Evolutionary conservation across 1,140 invertebrate species (phyloP), one percentile per base, ranked within the genome.

Genomic region (Rhagoletis zephyria): DNA sequence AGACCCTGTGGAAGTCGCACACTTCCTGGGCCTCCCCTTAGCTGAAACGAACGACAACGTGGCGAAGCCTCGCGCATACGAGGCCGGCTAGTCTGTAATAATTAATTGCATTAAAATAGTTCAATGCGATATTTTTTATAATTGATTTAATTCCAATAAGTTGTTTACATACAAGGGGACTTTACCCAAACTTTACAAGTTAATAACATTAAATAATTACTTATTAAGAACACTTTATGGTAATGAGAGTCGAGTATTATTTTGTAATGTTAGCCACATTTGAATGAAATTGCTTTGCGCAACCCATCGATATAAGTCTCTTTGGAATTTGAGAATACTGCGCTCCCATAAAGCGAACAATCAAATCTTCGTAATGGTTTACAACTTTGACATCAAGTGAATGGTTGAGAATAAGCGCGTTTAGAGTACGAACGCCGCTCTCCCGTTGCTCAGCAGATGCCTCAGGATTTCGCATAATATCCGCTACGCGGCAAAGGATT

Each of bases 401-500:
- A 65, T 88, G 81, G 48, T 88, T 87, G 1, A 88, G 56, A 4
- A 88, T 40, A 4, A 59, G 59, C 3, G 51, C 70, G 51, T 77
- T 64, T 40, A 88, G 30, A 2, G 64, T 60, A 64, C 63, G 30
- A 51, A 87, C 56, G 12, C 59, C 74, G 9, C 60, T n/a, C 5
- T 59, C 40, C 1, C 9, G 51, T 70, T 85, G 61, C 12, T 87
- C 87, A 42, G 9, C 4, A 0, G 65, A 7, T n/a, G 77, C 19
- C 3, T 63, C 42, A 45, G 45, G 48, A 40, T 74, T 85, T 61
- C 85, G 59, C 10, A n/a, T n/a, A 0, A 92, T n/a, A 10, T 88
- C 90, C 4, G 87, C 89, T 1, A 93, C 87, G 7, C 89, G 64
- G 19, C 89, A 93, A 42, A 74, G 77, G 5, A 90, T 60, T 12